Evolutionary conservation across 2,113 vertebrate species (phyloP), one percentile per base, ranked within the genome.

Genomic region (Hydropotes inermis): DNA sequence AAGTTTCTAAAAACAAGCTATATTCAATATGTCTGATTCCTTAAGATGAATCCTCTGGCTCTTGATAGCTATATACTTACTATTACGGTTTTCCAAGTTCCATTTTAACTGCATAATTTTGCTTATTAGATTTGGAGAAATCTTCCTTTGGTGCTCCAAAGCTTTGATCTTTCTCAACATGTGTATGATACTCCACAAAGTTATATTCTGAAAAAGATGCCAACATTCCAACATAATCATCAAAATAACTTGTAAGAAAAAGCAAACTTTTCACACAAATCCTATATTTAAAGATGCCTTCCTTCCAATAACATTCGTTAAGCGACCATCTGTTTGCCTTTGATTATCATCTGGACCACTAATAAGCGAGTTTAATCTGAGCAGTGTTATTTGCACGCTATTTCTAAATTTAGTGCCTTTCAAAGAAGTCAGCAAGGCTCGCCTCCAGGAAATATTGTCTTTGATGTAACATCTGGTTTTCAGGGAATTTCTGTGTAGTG

Each of bases 331-430:
- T 98, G 97, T 95, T 96, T 98, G 98, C 94, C 96, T 98, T 97
- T 98, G 95, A 98, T 97, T 97, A 98, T 98, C 97, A 97, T 95
- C 82, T 83, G 95, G 95, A 94, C 85, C 94, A 94, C 94, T 89
- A 98, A 98, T 98, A 97, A 93, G 39, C 82, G 7, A 93, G 86
- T 95, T 95, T 98, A 96, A 97, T 97, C 97, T 98, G 98, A 97
- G 64, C 95, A 96, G 93, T 96, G 89, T 70, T 89, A 87, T 74
- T 96, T 98, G 91, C 95, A 98, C 76, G 93, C 95, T 97, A 94
- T 95, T 98, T 99, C 97, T 98, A 96, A 91, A 86, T 98, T 98
- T 97, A 97, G 98, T 95, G 91, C 96, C 91, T 98, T 98, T 98
- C 97, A 97, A 98, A 98, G 98, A 98, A 97, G 89, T 95, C 96